Conservation (phyloP, 2,797 vertebrate genomes). For the Arvicola amphibius region DNA sequence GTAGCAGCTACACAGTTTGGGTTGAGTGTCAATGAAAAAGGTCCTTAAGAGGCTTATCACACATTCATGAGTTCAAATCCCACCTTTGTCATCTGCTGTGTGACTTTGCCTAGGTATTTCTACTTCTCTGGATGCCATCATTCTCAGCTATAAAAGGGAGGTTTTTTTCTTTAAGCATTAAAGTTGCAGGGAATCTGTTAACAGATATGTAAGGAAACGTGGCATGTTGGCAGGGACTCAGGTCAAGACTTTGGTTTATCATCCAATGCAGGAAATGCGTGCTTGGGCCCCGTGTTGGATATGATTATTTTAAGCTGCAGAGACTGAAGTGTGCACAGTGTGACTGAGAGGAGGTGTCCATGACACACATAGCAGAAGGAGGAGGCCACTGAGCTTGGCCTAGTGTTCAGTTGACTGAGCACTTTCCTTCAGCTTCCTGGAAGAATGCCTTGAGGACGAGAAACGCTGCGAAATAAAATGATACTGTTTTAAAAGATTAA, state of each 20-base stretch:
- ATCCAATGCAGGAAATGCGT: background rate
- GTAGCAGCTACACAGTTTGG: background rate
- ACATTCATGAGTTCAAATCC: background rate
- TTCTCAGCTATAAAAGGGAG: background rate
- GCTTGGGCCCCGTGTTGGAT: background rate
- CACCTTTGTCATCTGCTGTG: rapidly evolving
- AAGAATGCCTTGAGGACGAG: background rate
- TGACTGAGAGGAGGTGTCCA: background rate
- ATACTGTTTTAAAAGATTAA: background rate
- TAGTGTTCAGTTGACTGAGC: background rate
- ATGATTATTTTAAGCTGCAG: background rate
- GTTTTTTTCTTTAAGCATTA: background rate
- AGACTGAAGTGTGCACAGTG: background rate
- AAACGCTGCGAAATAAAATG: background rate
- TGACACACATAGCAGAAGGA: background rate
- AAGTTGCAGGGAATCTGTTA: background rate
- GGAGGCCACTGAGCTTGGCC: background rate
- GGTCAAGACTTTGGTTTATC: no score
- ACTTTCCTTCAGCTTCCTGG: background rate
- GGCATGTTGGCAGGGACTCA: no score
- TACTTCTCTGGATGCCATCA: background rate
- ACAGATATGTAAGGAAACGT: background rate
- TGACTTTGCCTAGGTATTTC: background rate
- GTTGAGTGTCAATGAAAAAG: background rate
- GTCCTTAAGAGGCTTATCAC: background rate